Percentiles rank a stretch among this genome's conserved stretches.
phyloP scores from a whole-genome alignment of 2,797 vertebrate species.

The Neostethus bicornis region DNA sequence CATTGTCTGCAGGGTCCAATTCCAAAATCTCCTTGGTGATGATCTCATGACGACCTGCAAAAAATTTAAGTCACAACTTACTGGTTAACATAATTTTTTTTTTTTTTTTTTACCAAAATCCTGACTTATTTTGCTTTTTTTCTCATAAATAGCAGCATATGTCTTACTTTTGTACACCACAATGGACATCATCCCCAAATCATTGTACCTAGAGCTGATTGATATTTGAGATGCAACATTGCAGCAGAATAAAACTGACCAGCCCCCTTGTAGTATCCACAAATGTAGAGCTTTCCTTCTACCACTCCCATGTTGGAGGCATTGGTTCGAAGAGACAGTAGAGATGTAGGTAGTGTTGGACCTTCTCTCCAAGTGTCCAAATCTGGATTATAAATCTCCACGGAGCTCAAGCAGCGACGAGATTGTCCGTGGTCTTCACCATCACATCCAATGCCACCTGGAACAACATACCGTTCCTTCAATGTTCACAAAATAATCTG shows the following conservation, averaged over 20 bases:
- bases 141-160: neutral
- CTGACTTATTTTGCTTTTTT: conserved; percentile 14
- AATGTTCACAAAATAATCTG: too few relatives aligned
- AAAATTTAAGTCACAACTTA: conserved; percentile 22
- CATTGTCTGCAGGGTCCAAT: conserved; percentile 86
- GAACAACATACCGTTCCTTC: neutral
- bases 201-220: neutral
- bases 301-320: conserved; percentile 78
- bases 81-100: too few relatives aligned
- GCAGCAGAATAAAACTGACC: conserved; percentile 71
- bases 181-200: neutral
- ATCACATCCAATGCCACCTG: conserved; percentile 91
- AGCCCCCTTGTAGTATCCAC: conserved; percentile 87
- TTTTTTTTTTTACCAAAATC: conserved; percentile 27
- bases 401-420: conserved; percentile 85
- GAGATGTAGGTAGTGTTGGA: conserved; percentile 81
- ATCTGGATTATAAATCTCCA: conserved; percentile 90
- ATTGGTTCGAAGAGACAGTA: conserved; percentile 85
- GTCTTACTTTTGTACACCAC: conserved; percentile 11
- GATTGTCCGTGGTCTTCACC: conserved; percentile 87
- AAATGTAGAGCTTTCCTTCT: conserved; percentile 88
- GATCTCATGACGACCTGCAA: conserved; percentile 88
- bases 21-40: conserved; percentile 90
- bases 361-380: conserved; percentile 88
- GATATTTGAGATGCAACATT: neutral